Conservation (phyloP, 2,888 invertebrate species). For the Crocallis elinguaria region DNA sequence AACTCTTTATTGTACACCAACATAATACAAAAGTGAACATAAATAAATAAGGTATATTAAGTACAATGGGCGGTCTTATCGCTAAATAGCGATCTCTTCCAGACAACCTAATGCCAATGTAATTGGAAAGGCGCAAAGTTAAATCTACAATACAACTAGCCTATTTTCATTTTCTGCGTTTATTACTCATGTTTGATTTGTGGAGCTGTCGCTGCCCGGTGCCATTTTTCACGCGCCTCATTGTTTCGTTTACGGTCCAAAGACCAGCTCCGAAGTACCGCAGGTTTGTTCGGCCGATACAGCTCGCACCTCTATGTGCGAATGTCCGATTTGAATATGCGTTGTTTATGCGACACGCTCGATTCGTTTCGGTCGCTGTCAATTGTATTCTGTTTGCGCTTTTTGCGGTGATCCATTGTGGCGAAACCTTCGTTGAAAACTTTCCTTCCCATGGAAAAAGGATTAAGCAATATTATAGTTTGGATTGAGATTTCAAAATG, state of each 20-base stretch:
- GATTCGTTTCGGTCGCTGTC: slow-evolving; percentile 37
- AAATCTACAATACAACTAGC: neutral
- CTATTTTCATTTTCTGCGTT: slow-evolving; percentile 23
- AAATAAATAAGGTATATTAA: too few species aligned
- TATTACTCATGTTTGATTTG: slow-evolving; percentile 74
- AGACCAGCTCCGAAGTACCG: slow-evolving; percentile 43
- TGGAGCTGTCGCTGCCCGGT: slow-evolving; percentile 57
- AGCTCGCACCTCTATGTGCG: slow-evolving; percentile 54
- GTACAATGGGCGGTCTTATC: too few species aligned
- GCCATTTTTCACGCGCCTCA: slow-evolving; percentile 75
- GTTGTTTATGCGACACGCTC: slow-evolving; percentile 42
- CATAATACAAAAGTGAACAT: too few species aligned
- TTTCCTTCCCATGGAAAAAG: slow-evolving; percentile 3
- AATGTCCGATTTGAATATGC: slow-evolving; percentile 49
- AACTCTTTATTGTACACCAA: too few species aligned
- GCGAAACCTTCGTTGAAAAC: slow-evolving; percentile 14
- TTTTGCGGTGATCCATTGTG: slow-evolving; percentile 14
- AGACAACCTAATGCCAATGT: too few species aligned
- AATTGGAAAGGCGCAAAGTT: neutral
- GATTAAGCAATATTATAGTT: neutral
- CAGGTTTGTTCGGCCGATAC: slow-evolving; percentile 57
- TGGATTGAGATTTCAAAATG: too few species aligned
- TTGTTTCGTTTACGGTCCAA: slow-evolving; percentile 66
- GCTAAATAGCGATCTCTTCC: too few species aligned
- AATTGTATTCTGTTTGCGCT: slow-evolving; percentile 22